These are phyloP conservation scores for Drosophila equinoxialis DNA, from an alignment of 1,140 invertebrate species.

Conservation along the genomic window DNA sequence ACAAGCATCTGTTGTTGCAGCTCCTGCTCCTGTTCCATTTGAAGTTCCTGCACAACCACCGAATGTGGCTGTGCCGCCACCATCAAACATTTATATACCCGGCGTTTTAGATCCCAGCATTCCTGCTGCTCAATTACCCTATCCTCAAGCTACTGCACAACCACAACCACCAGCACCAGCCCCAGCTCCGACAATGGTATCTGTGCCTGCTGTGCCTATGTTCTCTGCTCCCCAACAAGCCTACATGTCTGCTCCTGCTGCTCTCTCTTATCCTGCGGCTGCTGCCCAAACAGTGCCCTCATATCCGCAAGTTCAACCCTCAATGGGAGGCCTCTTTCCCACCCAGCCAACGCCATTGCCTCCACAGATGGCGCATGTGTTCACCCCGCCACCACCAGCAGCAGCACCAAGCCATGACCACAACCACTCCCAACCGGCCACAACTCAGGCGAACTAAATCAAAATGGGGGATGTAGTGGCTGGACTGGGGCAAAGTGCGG, in stretches of 20 bases:
- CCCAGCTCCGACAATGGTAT: constrained; percentile 42
- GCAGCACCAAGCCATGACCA: neutral
- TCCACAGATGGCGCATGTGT: constrained; percentile 74
- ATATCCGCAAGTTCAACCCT: constrained; percentile 80
- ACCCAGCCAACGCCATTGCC: constrained; percentile 75
- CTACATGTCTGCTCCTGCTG: constrained; percentile 73
- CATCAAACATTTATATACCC: constrained; percentile 67
- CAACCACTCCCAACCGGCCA: neutral
- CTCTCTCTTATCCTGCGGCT: constrained; percentile 68
- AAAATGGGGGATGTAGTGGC: no score
- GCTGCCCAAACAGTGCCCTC: constrained; percentile 71
- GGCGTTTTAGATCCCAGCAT: constrained; percentile 66
- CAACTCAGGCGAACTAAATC: constrained; percentile 16
- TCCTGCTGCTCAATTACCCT: constrained; percentile 65
- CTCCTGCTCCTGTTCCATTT: neutral
- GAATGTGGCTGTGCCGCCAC: constrained; percentile 42
- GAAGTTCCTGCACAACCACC: constrained; percentile 18
- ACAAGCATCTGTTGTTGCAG: neutral
- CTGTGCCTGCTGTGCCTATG: constrained; percentile 45
- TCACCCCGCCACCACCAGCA: constrained; percentile 26
- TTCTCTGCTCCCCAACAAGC: constrained; percentile 59
- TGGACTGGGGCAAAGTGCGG: no score
- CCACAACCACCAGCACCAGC: constrained; percentile 13
- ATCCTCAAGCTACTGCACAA: constrained; percentile 63
- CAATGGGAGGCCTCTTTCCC: constrained; percentile 73